phyloP scores from a whole-genome alignment of 2,113 vertebrate genomes.

The Panurus biarmicus region DNA sequence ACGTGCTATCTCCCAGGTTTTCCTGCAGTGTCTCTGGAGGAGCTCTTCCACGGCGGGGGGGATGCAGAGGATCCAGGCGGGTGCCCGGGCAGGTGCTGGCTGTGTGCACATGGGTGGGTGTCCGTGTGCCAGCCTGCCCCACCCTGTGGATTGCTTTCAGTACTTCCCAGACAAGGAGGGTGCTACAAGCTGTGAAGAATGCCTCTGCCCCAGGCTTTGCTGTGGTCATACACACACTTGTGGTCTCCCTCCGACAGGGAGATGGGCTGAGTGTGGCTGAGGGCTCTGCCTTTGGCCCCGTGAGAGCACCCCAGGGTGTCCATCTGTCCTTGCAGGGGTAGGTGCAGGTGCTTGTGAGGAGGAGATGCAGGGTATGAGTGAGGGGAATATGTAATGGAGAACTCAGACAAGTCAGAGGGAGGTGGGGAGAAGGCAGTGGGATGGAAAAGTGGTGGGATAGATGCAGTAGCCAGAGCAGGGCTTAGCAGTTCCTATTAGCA shows the following conservation, averaged over 20 bases:
- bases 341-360: not conserved
- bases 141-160: not conserved
- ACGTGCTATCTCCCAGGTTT: conserved; percentile 42
- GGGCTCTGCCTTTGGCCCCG: not conserved
- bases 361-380: not conserved
- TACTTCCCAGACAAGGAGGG: not conserved
- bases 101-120: not conserved
- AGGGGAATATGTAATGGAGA: not conserved
- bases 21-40: not conserved
- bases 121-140: not conserved
- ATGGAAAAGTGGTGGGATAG: not conserved
- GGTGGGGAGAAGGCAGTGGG: not conserved
- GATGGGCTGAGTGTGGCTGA: not conserved
- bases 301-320: not conserved
- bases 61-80: not conserved
- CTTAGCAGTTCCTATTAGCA: not conserved
- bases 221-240: accelerated
- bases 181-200: not conserved
- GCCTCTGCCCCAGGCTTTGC: not conserved
- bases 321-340: accelerated
- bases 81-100: not conserved
- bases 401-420: not conserved
- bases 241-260: not conserved
- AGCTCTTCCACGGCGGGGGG: not conserved
- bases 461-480: not conserved